Conservation (phyloP, 2,113 vertebrate species). For the Clupea harengus region DNA sequence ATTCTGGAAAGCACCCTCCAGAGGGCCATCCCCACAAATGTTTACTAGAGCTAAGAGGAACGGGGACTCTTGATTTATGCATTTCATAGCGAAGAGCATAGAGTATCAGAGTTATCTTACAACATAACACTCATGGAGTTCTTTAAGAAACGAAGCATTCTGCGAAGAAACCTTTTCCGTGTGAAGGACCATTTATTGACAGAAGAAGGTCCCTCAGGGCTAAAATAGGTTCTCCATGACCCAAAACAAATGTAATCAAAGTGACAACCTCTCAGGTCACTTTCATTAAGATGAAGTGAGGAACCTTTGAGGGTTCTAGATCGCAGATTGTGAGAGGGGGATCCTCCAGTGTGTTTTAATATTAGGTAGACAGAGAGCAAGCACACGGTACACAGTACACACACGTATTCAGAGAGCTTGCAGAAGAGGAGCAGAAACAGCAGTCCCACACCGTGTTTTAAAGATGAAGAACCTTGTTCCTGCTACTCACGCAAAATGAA, state of each 20-base stretch:
- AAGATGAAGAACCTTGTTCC: constrained; percentile 26
- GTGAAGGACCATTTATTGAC: neutral
- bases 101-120: neutral
- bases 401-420: neutral
- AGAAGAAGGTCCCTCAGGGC: neutral
- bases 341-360: neutral
- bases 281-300: neutral
- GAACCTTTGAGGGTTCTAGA: neutral
- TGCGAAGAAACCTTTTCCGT: neutral
- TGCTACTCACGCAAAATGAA: constrained; percentile 30
- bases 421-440: neutral
- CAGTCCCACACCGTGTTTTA: constrained; percentile 20
- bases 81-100: neutral
- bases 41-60: neutral
- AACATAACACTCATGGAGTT: neutral
- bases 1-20: neutral
- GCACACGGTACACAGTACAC: too few relatives aligned
- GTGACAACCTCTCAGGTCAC: neutral
- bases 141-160: neutral
- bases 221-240: too few relatives aligned
- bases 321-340: neutral
- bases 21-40: neutral
- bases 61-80: neutral
- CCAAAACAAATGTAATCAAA: too few relatives aligned
- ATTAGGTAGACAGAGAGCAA: neutral